phyloP scores from a whole-genome alignment of 2,113 vertebrate species.

The Psilopogon haemacephalus region DNA sequence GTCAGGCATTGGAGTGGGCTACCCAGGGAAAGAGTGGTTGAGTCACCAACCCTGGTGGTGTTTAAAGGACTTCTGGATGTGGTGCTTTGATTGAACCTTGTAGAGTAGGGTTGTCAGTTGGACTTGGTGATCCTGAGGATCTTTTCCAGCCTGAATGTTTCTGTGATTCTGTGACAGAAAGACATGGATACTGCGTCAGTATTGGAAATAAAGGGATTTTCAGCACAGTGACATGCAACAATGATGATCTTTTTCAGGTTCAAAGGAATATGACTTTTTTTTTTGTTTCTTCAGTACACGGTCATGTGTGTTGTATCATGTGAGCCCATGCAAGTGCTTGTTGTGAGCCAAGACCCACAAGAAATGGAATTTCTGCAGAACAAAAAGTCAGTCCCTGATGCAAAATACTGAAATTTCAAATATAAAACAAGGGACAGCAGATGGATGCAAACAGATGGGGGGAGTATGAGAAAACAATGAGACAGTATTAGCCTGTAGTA shows the following conservation, averaged over 20 bases:
- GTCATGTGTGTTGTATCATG: not conserved
- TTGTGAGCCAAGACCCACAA: not conserved
- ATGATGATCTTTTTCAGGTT: not conserved
- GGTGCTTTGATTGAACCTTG: no score
- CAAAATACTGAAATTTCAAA: constrained; percentile 61
- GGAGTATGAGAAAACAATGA: constrained; percentile 66
- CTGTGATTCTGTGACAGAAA: not conserved
- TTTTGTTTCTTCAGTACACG: not conserved
- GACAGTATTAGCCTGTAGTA: constrained; percentile 56
- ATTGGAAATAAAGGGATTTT: not conserved
- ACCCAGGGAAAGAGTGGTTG: no score
- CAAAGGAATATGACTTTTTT: not conserved
- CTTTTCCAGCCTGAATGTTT: no score
- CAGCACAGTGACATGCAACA: not conserved
- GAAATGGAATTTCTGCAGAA: constrained; percentile 41
- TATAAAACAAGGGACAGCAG: constrained; percentile 65
- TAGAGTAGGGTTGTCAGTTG: no score
- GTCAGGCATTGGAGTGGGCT: no score
- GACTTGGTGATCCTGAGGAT: no score
- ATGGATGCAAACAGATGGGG: constrained; percentile 71
- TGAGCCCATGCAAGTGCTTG: not conserved
- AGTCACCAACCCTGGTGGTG: no score
- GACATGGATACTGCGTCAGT: not conserved
- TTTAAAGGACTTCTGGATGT: no score
- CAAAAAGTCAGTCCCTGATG: constrained; percentile 47